Evolutionary conservation across 2,797 vertebrate species (phyloP).

Genomic region (Dromococcyx pavoninus): DNA sequence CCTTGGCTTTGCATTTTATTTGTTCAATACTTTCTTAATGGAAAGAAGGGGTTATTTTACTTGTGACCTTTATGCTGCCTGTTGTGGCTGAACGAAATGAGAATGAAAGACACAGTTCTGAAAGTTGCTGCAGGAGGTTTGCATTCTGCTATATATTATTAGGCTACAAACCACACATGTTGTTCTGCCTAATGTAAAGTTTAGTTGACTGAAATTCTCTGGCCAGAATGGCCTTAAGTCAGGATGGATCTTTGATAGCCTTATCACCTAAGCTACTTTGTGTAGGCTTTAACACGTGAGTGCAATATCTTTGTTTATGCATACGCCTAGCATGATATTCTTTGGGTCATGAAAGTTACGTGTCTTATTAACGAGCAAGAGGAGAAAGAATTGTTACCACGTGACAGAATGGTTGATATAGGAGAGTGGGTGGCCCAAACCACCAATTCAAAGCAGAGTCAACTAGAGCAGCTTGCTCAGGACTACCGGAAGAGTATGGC

Average conservation of each 20-base stretch:
- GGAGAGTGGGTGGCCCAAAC: neutral
- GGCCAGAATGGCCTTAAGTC: neutral
- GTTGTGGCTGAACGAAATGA: neutral
- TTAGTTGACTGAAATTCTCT: neutral
- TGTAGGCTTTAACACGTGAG: neutral
- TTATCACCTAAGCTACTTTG: neutral
- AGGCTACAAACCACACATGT: neutral
- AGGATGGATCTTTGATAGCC: neutral
- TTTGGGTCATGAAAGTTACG: neutral
- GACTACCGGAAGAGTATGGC: neutral
- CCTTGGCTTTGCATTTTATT: neutral
- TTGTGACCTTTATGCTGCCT: neutral
- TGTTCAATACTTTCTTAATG: neutral
- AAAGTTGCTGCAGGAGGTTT: neutral
- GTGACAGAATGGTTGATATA: neutral
- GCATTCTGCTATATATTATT: neutral
- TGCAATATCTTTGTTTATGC: neutral
- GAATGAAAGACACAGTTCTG: neutral
- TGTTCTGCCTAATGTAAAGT: neutral
- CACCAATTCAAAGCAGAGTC: neutral
- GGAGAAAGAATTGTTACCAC: neutral
- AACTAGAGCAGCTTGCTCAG: neutral
- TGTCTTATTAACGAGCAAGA: neutral
- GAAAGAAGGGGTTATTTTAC: neutral
- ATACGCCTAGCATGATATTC: neutral